A percentile compares a stretch with the other conserved stretches of the same genome.
phyloP scores from a whole-genome alignment of 37 sponge, comb jelly and placozoan genomes.

The Haliclona indistincta region DNA sequence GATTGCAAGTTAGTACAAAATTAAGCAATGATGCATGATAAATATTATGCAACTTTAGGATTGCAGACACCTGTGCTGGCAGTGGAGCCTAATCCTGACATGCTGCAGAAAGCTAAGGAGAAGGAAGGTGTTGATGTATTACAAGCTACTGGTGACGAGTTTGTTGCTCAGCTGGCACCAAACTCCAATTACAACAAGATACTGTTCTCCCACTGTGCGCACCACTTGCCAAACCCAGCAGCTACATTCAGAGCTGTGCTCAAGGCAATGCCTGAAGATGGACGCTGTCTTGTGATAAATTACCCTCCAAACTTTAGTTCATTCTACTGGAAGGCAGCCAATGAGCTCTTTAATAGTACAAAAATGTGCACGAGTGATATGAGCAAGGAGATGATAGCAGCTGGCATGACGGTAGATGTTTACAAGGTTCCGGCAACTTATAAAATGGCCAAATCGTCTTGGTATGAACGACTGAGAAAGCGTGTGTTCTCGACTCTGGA shows the following conservation, averaged over 20 bases:
- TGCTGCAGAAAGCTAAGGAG: background rate
- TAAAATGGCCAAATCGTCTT: background rate
- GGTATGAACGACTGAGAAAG: conserved; percentile 5
- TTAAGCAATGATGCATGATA: too few species aligned
- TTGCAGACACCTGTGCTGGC: background rate
- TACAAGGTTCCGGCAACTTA: background rate
- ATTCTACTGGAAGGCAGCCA: background rate
- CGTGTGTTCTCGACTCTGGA: conserved; percentile 17
- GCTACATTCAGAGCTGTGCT: background rate
- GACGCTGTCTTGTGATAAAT: background rate
- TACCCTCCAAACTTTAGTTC: background rate
- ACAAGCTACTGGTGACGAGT: conserved; percentile 1
- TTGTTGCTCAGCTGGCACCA: background rate
- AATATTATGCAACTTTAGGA: too few species aligned
- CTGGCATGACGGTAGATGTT: background rate
- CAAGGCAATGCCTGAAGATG: background rate
- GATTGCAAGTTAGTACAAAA: conserved; percentile 4
- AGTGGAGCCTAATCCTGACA: background rate
- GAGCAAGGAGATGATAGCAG: background rate
- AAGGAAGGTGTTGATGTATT: background rate
- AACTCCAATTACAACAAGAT: background rate
- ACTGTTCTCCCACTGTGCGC: background rate
- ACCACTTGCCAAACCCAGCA: background rate
- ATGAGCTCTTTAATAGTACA: background rate
- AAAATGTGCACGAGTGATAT: background rate